Evolutionary conservation across 1,140 invertebrate genomes (phyloP).

Genomic region (Pygmarrhopalites habei): DNA sequence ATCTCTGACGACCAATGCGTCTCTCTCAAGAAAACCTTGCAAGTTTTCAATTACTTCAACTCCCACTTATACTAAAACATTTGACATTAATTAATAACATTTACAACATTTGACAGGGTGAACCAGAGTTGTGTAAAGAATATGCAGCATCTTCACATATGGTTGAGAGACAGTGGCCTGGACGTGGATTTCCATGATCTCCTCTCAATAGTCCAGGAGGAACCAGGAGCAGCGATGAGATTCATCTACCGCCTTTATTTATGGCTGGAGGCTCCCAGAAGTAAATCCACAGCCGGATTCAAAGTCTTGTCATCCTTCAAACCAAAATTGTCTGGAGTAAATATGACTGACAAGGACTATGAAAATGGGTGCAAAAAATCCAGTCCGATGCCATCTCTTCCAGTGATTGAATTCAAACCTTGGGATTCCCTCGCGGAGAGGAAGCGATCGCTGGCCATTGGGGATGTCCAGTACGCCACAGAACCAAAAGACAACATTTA

Average conservation of each 20-base stretch:
- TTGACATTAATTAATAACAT: background rate
- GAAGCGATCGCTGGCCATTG: background rate
- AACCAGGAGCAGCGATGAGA: constrained; percentile 14
- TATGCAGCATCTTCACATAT: constrained; percentile 17
- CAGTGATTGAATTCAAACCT: constrained; percentile 1
- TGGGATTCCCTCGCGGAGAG: background rate
- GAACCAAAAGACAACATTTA: background rate
- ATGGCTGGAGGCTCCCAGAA: constrained; percentile 3
- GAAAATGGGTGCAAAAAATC: too few relatives aligned
- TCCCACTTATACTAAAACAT: background rate
- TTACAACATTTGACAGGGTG: background rate
- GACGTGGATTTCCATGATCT: constrained; percentile 11
- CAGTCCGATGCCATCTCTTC: too few relatives aligned
- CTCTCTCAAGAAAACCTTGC: constrained; percentile 8
- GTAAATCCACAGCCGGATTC: background rate
- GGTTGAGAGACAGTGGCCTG: constrained; percentile 3
- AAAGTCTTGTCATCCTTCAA: background rate
- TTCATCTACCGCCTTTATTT: constrained; percentile 12
- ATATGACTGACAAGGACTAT: too few relatives aligned
- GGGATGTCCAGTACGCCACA: background rate
- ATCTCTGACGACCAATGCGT: constrained; percentile 20
- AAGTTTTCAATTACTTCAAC: background rate
- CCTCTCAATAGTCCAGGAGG: background rate
- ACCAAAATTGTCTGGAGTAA: too few relatives aligned
- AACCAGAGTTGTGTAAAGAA: constrained; percentile 1